Percentiles rank a stretch among this genome's conserved stretches.
Evolutionary conservation across 2,888 invertebrate genomes (phyloP).

Genomic region (Drosophila neoperkinsi): DNA sequence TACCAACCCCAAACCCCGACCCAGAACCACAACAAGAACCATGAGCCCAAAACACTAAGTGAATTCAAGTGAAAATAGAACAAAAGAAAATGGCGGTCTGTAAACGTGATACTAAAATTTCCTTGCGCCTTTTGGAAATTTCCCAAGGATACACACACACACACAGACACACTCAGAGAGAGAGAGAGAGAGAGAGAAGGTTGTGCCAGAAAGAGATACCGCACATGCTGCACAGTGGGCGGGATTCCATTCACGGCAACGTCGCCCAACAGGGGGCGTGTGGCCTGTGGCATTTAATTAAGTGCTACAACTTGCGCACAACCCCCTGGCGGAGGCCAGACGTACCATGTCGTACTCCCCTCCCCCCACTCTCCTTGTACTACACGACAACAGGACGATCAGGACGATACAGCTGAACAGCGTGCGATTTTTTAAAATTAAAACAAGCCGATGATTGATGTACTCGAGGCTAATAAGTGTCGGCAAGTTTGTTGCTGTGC

Average conservation of each 20-base stretch:
- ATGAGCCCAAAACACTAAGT: conserved; percentile 9
- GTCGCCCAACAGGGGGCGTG: conserved; percentile 43
- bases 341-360: neutral
- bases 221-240: conserved; percentile 66
- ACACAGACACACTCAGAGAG: neutral
- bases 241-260: conserved; percentile 58
- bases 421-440: conserved; percentile 78
- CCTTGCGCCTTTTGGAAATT: conserved; percentile 60
- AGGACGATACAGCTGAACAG: conserved; percentile 51
- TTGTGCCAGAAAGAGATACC: conserved; percentile 63
- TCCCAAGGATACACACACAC: conserved; percentile 48
- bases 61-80: conserved; percentile 45
- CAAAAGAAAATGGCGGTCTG: conserved; percentile 69
- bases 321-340: conserved; percentile 4
- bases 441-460: conserved; percentile 78
- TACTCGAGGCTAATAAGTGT: conserved; percentile 79
- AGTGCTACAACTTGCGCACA: conserved; percentile 65
- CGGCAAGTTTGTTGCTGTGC: conserved; percentile 46
- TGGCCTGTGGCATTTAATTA: conserved; percentile 71
- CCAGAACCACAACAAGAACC: neutral
- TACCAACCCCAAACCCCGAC: conserved; percentile 5
- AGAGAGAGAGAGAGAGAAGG: neutral
- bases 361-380: neutral
- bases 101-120: conserved; percentile 59
- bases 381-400: conserved; percentile 9